Evolutionary conservation across 1,140 invertebrate genomes (phyloP).

Genomic region (Homalodisca vitripennis): DNA sequence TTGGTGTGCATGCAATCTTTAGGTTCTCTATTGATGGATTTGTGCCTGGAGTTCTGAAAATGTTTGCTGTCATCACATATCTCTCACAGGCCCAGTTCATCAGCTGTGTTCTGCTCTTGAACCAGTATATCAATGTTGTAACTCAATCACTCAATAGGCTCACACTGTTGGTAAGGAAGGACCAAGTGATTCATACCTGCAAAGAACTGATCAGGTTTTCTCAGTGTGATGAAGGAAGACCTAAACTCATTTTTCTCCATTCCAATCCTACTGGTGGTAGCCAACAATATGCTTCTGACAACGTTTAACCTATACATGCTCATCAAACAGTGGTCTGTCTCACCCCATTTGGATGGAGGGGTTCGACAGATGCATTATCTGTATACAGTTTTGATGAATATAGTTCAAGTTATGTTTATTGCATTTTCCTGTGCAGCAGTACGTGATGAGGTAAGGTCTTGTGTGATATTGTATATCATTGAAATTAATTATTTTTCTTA

Average conservation of each 20-base stretch:
- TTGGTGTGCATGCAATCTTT: background rate
- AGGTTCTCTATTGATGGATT: background rate
- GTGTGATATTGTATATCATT: background rate
- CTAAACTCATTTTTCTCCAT: background rate
- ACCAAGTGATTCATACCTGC: background rate
- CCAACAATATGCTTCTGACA: background rate
- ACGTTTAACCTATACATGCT: conserved; percentile 14
- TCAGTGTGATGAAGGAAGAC: conserved; percentile 13
- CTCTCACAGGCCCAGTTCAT: background rate
- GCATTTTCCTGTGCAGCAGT: background rate
- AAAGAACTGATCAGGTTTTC: background rate
- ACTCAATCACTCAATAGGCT: background rate
- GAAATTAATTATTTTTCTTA: background rate
- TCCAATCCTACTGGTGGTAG: background rate
- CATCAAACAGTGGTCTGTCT: background rate
- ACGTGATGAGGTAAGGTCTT: background rate
- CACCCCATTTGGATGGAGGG: background rate
- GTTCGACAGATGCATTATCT: background rate
- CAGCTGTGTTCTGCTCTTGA: background rate
- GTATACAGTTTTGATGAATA: conserved; percentile 16
- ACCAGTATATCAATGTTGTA: background rate
- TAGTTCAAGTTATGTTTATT: background rate
- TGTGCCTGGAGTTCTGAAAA: background rate
- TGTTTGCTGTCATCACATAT: background rate
- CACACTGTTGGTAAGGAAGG: too few relatives aligned